Evolutionary conservation across 1,140 invertebrate species (phyloP).

Genomic region (Nautilus pompilius): DNA sequence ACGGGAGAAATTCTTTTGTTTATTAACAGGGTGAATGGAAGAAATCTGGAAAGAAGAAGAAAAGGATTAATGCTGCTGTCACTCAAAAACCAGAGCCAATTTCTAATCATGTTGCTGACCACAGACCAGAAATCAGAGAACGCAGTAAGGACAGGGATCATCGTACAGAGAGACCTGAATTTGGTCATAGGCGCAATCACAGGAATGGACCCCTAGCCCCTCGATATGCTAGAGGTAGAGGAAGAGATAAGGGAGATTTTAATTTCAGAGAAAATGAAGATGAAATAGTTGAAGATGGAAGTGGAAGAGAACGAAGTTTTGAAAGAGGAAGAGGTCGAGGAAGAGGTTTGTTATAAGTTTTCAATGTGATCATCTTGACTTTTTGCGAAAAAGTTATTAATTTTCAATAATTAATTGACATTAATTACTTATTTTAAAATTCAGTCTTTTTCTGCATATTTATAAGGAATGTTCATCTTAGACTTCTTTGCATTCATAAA

Average conservation of each 20-base stretch:
- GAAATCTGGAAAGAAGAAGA: conserved; percentile 80
- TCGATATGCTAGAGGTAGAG: conserved; percentile 31
- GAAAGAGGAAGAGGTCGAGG: conserved; percentile 60
- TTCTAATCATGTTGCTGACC: conserved; percentile 22
- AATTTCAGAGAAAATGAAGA: conserved; percentile 17
- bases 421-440: no score
- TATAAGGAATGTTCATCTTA: no score
- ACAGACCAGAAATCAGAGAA: conserved; percentile 28
- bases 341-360: conserved; percentile 16
- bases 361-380: no score
- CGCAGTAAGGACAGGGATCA: conserved; percentile 17
- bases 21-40: conserved; percentile 70
- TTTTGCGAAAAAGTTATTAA: no score
- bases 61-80: conserved; percentile 26
- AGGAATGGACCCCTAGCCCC: conserved; percentile 33
- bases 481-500: no score
- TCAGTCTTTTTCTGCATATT: no score
- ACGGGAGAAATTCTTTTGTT: background rate
- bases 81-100: conserved; percentile 16
- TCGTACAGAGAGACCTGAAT: conserved; percentile 18
- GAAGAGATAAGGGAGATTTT: conserved; percentile 24
- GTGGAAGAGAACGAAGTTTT: conserved; percentile 37
- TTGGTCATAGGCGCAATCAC: conserved; percentile 18
- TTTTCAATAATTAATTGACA: no score
- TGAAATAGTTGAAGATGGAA: conserved; percentile 15